Percentiles rank a stretch among this genome's conserved stretches.
phyloP scores from a whole-genome alignment of 2,797 vertebrate species.

The Eurystomus glaucurus region DNA sequence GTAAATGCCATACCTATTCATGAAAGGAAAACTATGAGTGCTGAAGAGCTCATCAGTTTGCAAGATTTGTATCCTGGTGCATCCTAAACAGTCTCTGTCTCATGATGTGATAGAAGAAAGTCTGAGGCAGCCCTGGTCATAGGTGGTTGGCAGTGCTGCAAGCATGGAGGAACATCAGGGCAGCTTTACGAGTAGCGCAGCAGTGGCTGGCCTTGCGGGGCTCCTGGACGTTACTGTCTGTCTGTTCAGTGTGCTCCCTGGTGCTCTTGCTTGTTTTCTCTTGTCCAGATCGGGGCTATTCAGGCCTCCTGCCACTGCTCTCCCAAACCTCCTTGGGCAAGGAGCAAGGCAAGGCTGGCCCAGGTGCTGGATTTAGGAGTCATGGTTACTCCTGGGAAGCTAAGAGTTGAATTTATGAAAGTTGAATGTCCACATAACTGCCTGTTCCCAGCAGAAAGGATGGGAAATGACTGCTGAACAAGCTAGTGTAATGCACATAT shows the following conservation, averaged over 20 bases:
- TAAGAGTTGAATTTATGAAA: background rate
- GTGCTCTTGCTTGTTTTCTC: background rate
- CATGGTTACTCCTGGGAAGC: background rate
- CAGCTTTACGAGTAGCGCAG: background rate
- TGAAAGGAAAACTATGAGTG: background rate
- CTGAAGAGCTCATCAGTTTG: background rate
- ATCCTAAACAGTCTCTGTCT: background rate
- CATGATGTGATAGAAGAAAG: background rate
- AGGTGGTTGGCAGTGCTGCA: background rate
- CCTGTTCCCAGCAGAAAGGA: background rate
- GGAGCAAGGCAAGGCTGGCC: background rate
- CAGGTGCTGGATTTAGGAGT: background rate
- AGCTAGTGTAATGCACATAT: background rate
- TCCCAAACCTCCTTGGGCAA: background rate
- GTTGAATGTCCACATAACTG: fast-evolving
- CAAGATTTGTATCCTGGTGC: background rate
- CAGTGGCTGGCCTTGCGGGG: background rate
- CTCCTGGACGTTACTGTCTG: fast-evolving
- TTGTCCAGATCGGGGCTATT: background rate
- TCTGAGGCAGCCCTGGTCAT: background rate
- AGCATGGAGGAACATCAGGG: fast-evolving
- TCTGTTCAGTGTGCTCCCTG: fast-evolving
- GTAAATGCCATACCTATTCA: background rate
- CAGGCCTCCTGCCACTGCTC: background rate
- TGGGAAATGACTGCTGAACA: background rate